Base-by-base conservation (phyloP, 2,888 invertebrate genomes). In the Ernsta delagoae region DNA sequence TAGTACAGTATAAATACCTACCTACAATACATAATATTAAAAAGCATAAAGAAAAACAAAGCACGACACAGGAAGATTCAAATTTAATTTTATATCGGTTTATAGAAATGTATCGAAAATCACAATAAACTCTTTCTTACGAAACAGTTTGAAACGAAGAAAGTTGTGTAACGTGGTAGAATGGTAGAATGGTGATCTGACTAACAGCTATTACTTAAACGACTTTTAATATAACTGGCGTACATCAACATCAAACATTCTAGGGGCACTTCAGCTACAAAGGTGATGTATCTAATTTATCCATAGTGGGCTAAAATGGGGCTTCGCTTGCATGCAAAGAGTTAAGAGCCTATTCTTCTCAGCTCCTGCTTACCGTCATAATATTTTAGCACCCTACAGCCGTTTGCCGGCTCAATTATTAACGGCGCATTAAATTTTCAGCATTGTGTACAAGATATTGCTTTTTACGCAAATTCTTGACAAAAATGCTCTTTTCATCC, bases 201-300 rank as follows among this genome's bases (percentile, higher is more conserved):
- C 24, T 24, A 24, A 24, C 24, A 24, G 24, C 24, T 24, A 24
- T 24, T 24, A 24, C 24, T 24, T 24, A 1, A 24, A 24, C 24
- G 24, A 24, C 24, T 24, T 24, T 24, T 24, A 24, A 3, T 24
- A 24, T 24, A 24, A 24, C 24, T 24, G 24, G 24, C 24, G 24
- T 36, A 39, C 12, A 57, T 57, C 36, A 39, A 12, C 84, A 48
- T 12, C 12, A 12, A 48, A 45, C 45, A 16, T 50, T 50, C 48
- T 50, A 50, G 78, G 83, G 82, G 78, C 86, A 88, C 85, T 86
- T 85, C 83, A 81, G 43, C 8, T 85, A 83, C 84, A 83, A 83
- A 79, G 85, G 83, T 85, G 83, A 89, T 89, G 87, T 89, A 89
- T 91, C 83, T 85, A 87, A 90, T 90, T 88, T 86, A 84, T 88